A percentile compares a stretch with the other conserved stretches of the same genome.
These are phyloP conservation scores for Triplophysa tibetana DNA, from an alignment of 2,113 vertebrate genomes.

Conservation along the genomic window DNA sequence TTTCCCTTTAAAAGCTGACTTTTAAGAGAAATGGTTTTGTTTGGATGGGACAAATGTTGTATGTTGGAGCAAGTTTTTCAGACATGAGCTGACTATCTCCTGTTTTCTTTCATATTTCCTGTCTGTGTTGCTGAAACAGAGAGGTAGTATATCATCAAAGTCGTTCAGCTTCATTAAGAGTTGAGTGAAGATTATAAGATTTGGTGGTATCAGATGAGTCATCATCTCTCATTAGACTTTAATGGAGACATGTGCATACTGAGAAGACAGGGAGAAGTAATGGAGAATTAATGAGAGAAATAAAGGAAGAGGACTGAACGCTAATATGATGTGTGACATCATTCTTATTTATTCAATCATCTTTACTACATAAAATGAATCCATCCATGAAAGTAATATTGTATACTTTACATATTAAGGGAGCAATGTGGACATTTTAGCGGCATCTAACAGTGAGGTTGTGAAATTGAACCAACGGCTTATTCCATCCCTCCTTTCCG, in stretches of 20 bases:
- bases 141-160: conserved; percentile 33
- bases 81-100: not conserved
- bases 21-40: too few relatives aligned
- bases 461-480: too few relatives aligned
- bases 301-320: not conserved
- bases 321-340: conserved; percentile 6
- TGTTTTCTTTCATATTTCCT: not conserved
- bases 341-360: not conserved
- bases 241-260: conserved; percentile 50
- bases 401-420: too few relatives aligned
- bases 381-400: too few relatives aligned
- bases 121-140: not conserved
- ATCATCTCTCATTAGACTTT: conserved; percentile 59
- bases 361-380: not conserved
- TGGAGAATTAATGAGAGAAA: conserved; percentile 1
- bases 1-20: too few relatives aligned
- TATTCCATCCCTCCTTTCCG: too few relatives aligned
- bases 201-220: conserved; percentile 60
- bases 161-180: conserved; percentile 58
- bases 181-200: conserved; percentile 58
- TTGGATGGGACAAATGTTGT: not conserved
- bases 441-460: too few relatives aligned
- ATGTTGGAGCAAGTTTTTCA: not conserved
- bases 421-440: too few relatives aligned
- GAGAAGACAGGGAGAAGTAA: not conserved